Percentiles rank a stretch among this genome's conserved stretches.
These are phyloP conservation scores for Haplochromis vanheusdeni DNA, from an alignment of 2,113 vertebrate species.

Conservation along the genomic window DNA sequence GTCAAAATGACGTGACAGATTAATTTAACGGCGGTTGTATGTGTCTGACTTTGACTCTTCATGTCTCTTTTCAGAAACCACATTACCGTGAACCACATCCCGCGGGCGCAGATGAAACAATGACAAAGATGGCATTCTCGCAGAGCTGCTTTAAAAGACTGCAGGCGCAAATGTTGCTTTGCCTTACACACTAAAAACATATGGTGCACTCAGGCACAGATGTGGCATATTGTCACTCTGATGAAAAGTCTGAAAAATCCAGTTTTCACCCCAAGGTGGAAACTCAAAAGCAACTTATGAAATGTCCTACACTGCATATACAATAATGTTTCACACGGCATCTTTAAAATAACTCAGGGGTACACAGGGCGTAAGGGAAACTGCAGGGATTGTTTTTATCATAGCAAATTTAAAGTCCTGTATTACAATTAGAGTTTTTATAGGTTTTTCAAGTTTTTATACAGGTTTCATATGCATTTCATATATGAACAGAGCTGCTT, in stretches of 20 bases:
- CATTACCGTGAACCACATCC: slow-evolving; percentile 48
- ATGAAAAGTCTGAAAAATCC: not conserved
- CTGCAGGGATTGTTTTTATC: not conserved
- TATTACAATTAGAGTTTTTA: not conserved
- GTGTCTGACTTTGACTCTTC: not conserved
- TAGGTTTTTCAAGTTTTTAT: not conserved
- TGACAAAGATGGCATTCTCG: not conserved
- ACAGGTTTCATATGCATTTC: not conserved
- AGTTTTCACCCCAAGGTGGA: not conserved
- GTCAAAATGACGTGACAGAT: not conserved
- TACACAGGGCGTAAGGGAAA: not conserved
- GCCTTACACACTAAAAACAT: not conserved
- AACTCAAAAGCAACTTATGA: not conserved
- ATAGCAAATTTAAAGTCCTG: not conserved
- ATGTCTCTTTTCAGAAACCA: slow-evolving; percentile 42
- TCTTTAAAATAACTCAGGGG: not conserved
- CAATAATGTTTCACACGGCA: not conserved
- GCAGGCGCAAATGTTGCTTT: not conserved
- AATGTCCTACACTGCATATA: not conserved
- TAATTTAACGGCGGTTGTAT: not conserved
- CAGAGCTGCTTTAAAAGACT: not conserved
- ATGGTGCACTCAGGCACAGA: not conserved
- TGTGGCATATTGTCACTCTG: not conserved
- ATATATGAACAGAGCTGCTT: not conserved
- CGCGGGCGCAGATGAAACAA: slow-evolving; percentile 34